Percentiles rank a stretch among this genome's conserved stretches.
These are phyloP conservation scores for Enteromius trimaculatus DNA, from an alignment of 2,797 vertebrate species.

Conservation along the genomic window DNA sequence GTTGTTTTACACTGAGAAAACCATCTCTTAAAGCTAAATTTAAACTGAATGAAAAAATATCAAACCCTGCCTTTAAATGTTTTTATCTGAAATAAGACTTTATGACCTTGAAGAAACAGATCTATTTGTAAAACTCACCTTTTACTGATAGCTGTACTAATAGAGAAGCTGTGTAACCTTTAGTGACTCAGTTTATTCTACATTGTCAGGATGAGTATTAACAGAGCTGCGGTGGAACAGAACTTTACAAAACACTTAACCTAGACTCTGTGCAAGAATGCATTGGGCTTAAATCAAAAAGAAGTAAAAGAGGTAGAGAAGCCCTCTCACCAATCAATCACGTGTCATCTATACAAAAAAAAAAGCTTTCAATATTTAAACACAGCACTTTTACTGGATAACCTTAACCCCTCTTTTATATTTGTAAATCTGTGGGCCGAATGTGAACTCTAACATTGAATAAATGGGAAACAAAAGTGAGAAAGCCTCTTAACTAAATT, in stretches of 20 bases:
- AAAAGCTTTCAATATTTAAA: background rate
- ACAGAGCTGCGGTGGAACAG: background rate
- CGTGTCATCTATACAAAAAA: background rate
- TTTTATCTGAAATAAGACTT: background rate
- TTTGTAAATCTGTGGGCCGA: conserved; percentile 9
- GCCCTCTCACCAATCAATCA: background rate
- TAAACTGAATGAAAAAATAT: background rate
- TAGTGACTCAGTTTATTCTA: background rate
- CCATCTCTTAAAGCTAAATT: background rate
- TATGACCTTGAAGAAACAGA: background rate
- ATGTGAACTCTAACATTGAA: background rate
- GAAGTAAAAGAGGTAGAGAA: conserved; percentile 11
- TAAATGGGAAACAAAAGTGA: background rate
- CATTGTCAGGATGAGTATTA: conserved; percentile 11
- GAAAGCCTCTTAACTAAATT: background rate
- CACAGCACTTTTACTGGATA: background rate
- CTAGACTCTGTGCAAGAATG: background rate
- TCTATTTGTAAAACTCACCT: conserved; percentile 7
- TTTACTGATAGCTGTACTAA: background rate
- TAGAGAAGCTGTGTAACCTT: background rate
- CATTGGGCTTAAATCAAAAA: conserved; percentile 5
- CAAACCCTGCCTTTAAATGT: background rate
- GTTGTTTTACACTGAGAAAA: background rate
- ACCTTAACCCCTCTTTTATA: background rate
- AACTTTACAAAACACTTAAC: conserved; percentile 32